A percentile compares a stretch with the other conserved stretches of the same genome.
Conservation (phyloP, 1,140 invertebrate genomes). For the Lordiphosa stackelbergi region DNA sequence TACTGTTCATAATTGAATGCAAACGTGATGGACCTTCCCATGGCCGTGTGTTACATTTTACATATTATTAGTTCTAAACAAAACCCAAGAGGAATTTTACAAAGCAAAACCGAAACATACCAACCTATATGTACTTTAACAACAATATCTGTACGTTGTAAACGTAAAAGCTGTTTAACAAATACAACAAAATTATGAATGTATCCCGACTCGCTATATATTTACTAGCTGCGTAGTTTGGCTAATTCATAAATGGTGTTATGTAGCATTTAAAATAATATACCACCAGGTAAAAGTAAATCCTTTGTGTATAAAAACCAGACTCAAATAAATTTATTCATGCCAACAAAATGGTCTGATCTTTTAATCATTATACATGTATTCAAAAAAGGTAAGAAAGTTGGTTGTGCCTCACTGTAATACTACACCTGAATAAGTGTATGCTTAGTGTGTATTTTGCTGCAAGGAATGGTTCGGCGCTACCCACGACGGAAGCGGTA, state of each 20-base stretch:
- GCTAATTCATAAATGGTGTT: slow-evolving; percentile 52
- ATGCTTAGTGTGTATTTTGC: not conserved
- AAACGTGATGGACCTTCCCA: slow-evolving; percentile 62
- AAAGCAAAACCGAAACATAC: slow-evolving; percentile 43
- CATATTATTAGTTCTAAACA: slow-evolving; percentile 29
- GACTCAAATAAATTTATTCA: slow-evolving; percentile 63
- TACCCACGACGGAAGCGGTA: too few relatives aligned
- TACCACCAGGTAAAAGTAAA: slow-evolving; percentile 37
- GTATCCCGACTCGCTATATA: slow-evolving; percentile 11
- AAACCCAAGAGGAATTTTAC: slow-evolving; percentile 44
- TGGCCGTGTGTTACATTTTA: slow-evolving; percentile 60
- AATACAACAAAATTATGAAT: slow-evolving; percentile 31
- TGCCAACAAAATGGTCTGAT: slow-evolving; percentile 1
- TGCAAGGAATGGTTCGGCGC: not conserved
- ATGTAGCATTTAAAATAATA: slow-evolving; percentile 68
- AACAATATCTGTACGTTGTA: slow-evolving; percentile 48
- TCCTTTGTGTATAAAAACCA: slow-evolving; percentile 45
- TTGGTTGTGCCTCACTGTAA: too few relatives aligned
- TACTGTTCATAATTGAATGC: slow-evolving; percentile 37
- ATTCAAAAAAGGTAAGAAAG: too few relatives aligned
- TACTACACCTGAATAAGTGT: too few relatives aligned
- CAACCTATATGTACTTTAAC: slow-evolving; percentile 62
- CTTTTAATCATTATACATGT: too few relatives aligned
- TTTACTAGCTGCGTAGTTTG: slow-evolving; percentile 44
- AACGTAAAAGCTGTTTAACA: slow-evolving; percentile 51